These are phyloP conservation scores for Apistogramma diplotaenia DNA, from an alignment of 2,113 vertebrate genomes.

Conservation along the genomic window DNA sequence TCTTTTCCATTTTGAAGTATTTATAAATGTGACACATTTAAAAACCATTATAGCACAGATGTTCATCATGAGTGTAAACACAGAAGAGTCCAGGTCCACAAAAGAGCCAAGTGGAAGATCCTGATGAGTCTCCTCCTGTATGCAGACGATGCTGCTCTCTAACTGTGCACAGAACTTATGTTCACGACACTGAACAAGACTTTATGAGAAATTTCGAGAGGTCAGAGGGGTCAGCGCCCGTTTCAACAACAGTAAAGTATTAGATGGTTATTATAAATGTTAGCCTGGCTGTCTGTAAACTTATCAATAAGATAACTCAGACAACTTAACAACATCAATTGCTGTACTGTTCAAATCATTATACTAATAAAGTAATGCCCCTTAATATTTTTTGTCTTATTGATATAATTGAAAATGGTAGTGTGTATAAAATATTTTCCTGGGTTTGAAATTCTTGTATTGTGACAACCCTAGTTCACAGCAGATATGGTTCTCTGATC, in stretches of 20 bases:
- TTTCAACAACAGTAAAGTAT: neutral
- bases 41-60: neutral
- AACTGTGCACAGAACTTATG: neutral
- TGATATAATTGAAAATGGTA: neutral
- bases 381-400: no score
- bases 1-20: neutral
- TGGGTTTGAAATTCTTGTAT: neutral
- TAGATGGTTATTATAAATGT: neutral
- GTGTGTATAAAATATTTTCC: neutral
- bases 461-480: neutral
- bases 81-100: neutral
- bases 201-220: neutral
- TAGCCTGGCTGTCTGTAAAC: neutral
- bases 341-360: neutral
- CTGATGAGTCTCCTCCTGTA: neutral
- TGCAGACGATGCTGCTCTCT: conserved; percentile 4
- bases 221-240: neutral
- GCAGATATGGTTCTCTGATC: conserved; percentile 1
- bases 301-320: neutral
- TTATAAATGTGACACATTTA: neutral
- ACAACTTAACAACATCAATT: neutral
- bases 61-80: neutral
- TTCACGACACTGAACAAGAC: neutral
- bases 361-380: no score
- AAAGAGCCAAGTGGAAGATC: neutral